These are phyloP conservation scores for Chrysocyon brachyurus DNA, from an alignment of 2,797 vertebrate species.

Conservation along the genomic window DNA sequence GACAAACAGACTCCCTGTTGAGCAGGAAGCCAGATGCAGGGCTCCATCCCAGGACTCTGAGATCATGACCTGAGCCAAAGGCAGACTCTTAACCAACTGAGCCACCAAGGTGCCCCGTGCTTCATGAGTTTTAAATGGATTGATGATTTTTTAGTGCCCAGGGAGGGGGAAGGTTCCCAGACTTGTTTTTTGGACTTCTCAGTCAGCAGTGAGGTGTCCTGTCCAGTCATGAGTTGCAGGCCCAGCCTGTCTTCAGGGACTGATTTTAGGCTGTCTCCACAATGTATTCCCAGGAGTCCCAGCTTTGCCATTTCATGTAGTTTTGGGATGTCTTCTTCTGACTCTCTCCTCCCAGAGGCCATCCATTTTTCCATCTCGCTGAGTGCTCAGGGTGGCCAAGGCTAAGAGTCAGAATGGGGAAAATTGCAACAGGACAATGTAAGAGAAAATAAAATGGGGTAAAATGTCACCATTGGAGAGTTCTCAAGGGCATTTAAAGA, in stretches of 20 bases:
- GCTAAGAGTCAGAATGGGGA: neutral
- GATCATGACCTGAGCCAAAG: too few species aligned
- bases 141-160: neutral
- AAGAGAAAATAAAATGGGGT: neutral
- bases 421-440: too few species aligned
- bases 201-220: neutral
- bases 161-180: neutral
- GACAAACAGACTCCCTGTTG: too few species aligned
- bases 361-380: neutral
- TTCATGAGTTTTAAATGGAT: conserved; percentile 12
- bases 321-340: neutral
- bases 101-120: neutral
- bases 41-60: too few species aligned
- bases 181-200: neutral
- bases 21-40: too few species aligned
- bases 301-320: neutral
- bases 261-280: neutral
- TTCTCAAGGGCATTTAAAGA: neutral
- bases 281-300: too few species aligned
- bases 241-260: neutral
- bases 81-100: too few species aligned
- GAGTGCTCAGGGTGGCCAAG: neutral
- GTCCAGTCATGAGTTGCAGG: neutral
- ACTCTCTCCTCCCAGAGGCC: neutral
- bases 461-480: neutral